Conservation (phyloP, 2,797 vertebrate genomes). For the Odontamblyopus lacepedii region DNA sequence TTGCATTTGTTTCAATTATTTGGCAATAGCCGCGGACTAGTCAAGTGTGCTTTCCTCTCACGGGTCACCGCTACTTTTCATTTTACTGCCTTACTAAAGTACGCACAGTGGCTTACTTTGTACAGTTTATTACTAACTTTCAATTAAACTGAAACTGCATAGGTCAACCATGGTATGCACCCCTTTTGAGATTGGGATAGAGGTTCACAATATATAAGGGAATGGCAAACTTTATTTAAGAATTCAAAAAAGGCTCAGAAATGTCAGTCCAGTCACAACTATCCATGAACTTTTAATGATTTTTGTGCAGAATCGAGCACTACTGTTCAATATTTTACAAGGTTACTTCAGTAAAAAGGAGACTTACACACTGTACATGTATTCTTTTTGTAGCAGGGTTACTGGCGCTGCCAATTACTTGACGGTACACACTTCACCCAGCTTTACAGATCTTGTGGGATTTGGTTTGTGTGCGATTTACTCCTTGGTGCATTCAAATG, state of each 20-base stretch:
- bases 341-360: background rate
- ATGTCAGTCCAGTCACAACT: background rate
- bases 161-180: constrained; percentile 47
- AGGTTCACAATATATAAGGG: constrained; percentile 1
- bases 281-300: constrained; percentile 17
- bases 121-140: constrained; percentile 31
- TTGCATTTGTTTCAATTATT: constrained; percentile 40
- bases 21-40: constrained; percentile 41
- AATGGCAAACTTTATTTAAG: constrained; percentile 4
- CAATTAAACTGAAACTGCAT: constrained; percentile 46
- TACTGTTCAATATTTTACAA: background rate
- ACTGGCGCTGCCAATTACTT: background rate
- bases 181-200: constrained; percentile 6
- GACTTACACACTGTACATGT: background rate
- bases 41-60: constrained; percentile 42
- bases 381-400: constrained; percentile 1
- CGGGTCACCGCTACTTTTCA: constrained; percentile 61
- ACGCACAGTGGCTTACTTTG: constrained; percentile 33
- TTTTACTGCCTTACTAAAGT: constrained; percentile 39
- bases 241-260: background rate
- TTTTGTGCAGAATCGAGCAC: background rate
- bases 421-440: too few relatives aligned
- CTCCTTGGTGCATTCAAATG: constrained; percentile 7
- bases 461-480: background rate
- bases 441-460: constrained; percentile 1